Base-by-base conservation (phyloP, 2,888 invertebrate species). In the Belgica antarctica region DNA sequence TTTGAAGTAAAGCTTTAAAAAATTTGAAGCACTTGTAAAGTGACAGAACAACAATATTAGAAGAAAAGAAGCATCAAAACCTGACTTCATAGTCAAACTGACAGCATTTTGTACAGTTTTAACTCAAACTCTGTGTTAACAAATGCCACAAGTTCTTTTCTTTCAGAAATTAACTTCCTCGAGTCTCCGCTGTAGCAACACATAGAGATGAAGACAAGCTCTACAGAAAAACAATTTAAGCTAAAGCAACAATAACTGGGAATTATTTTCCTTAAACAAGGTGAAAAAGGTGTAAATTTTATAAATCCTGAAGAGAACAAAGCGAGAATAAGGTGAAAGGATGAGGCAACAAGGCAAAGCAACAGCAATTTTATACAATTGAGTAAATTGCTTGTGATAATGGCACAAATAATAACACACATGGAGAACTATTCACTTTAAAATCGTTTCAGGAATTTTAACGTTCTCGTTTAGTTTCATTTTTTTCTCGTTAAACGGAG, bases 221-320 rank as follows among this genome's bases (percentile, higher is more conserved):
- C n/a, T n/a, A n/a, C 19, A 57, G 25, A 25, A 24, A 27, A 61
- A 61, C 28, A 61, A 61, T 61, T 61, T 25, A 12, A 28, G 7
- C 15, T 12, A 15, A 61, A 28, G 57, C 57, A 57, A 57, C 57
- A 57, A 57, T 57, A 57, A 61, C 25, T n/a, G n/a, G 61, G 27
- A 28, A 61, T 4, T 17, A 52, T 52, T 52, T 17, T 52, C 52
- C 22, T n/a, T 52, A 17, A 24, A 61, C 25, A 61, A 61, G 61
- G 61, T 25, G 27, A 61, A 61, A 61, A 61, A 61, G 61, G 61
- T 61, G 61, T 25, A 61, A 61, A 61, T 22, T 61, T 22, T 28
- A 27, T 25, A 25, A 61, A 61, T 52, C 22, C 24, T 2, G 61
- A 24, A 10, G 4, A n/a, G 10, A 57, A 57, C 57, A 57, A 57